These are phyloP conservation scores for Crocodylus rhombifer DNA, from an alignment of 2,797 vertebrate genomes.

Conservation along the genomic window DNA sequence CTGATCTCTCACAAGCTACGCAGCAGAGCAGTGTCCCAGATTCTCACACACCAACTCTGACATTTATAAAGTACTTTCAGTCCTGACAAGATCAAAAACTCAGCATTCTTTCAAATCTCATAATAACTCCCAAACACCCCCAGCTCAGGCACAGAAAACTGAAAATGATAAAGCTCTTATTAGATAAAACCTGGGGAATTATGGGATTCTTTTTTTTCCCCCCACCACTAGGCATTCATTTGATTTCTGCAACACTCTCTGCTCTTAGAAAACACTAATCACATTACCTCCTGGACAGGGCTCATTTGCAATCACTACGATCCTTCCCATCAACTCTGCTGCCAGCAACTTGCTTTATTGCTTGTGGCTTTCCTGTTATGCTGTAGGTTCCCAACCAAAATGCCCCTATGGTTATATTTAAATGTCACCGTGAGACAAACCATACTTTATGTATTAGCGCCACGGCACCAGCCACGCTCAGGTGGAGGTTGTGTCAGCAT, in stretches of 20 bases:
- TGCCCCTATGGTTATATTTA: conserved; percentile 18
- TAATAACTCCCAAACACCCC: conserved; percentile 70
- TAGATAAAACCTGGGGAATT: conserved; percentile 51
- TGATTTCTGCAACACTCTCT: conserved; percentile 52
- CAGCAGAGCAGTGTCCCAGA: conserved; percentile 68
- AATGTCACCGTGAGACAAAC: background rate
- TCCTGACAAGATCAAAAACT: conserved; percentile 81
- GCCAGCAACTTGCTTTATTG: background rate
- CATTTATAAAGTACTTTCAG: conserved; percentile 77
- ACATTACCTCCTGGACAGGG: conserved; percentile 37
- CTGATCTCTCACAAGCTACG: conserved; percentile 34
- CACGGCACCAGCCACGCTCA: background rate
- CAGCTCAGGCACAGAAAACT: conserved; percentile 26
- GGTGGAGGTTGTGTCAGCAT: background rate
- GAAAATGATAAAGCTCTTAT: conserved; percentile 69
- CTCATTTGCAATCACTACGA: conserved; percentile 61
- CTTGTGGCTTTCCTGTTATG: conserved; percentile 18
- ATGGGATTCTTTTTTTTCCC: background rate
- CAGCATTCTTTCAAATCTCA: conserved; percentile 79
- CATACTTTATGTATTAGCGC: background rate
- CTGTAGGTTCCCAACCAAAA: conserved; percentile 36
- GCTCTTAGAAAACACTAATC: conserved; percentile 50
- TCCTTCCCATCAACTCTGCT: conserved; percentile 28
- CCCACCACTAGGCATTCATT: conserved; percentile 22
- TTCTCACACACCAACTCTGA: conserved; percentile 72